These are phyloP conservation scores for Cephus cinctus DNA, from an alignment of 1,140 invertebrate genomes.

Conservation along the genomic window DNA sequence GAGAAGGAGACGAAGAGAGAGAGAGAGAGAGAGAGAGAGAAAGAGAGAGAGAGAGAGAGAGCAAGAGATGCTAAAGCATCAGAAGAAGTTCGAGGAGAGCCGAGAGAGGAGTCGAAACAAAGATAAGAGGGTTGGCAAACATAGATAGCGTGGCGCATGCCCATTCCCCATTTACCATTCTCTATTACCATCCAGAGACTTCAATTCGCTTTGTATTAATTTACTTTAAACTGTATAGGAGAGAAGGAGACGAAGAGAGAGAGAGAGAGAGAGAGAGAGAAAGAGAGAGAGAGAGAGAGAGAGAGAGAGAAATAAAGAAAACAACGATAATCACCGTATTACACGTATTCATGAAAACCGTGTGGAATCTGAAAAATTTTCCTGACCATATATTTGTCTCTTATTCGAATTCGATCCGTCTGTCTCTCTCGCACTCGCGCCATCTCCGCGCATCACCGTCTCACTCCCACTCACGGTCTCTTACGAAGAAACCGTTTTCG, in stretches of 20 bases:
- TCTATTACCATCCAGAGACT: not conserved
- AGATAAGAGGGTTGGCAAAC: conserved; percentile 55
- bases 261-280: conserved; percentile 26
- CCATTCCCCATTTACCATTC: not conserved
- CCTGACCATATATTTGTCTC: too few species aligned
- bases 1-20: conserved; percentile 17
- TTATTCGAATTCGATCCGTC: too few species aligned
- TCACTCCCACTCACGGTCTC: too few species aligned
- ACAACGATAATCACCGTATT: not conserved
- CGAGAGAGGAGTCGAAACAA: conserved; percentile 30
- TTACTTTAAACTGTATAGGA: not conserved
- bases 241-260: conserved; percentile 17
- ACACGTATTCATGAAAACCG: too few species aligned
- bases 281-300: conserved; percentile 27
- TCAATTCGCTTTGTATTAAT: not conserved
- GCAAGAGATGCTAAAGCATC: conserved; percentile 12
- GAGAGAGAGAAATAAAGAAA: conserved; percentile 6
- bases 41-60: conserved; percentile 27
- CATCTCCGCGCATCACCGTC: too few species aligned
- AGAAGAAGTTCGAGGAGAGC: conserved; percentile 30
- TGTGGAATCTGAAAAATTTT: too few species aligned
- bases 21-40: conserved; percentile 26
- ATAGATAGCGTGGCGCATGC: conserved; percentile 45
- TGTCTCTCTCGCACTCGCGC: too few species aligned
- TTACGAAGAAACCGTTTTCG: too few species aligned